These are phyloP conservation scores for Dynastes hyllus DNA, from an alignment of 2,888 invertebrate genomes.

Conservation along the genomic window DNA sequence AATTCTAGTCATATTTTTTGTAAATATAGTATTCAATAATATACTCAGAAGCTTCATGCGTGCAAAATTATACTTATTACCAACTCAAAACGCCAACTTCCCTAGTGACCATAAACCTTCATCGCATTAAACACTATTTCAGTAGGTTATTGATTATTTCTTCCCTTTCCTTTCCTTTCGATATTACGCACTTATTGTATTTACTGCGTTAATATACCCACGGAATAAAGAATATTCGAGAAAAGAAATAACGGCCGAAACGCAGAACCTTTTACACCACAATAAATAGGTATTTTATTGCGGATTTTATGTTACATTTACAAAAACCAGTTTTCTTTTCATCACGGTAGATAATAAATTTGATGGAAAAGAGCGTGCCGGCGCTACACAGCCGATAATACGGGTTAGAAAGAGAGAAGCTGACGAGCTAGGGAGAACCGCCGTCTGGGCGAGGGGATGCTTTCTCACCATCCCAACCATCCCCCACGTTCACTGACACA, in stretches of 20 bases:
- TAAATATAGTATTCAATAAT: too few relatives aligned
- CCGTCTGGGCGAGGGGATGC: constrained; percentile 21
- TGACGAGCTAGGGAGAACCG: constrained; percentile 5
- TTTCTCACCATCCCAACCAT: constrained; percentile 30
- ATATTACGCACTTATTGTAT: constrained; percentile 34
- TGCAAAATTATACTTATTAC: too few relatives aligned
- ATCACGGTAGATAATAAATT: constrained; percentile 63
- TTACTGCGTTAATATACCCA: constrained; percentile 22
- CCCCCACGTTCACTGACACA: constrained; percentile 41
- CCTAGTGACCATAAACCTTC: neutral
- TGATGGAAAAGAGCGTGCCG: constrained; percentile 58
- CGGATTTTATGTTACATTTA: constrained; percentile 61
- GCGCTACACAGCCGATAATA: constrained; percentile 37
- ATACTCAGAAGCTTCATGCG: too few relatives aligned
- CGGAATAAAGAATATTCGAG: constrained; percentile 24
- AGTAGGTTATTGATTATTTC: constrained; percentile 20
- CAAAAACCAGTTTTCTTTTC: constrained; percentile 63
- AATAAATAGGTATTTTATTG: constrained; percentile 59
- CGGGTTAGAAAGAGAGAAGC: constrained; percentile 12
- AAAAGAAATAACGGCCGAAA: constrained; percentile 33
- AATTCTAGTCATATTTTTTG: too few relatives aligned
- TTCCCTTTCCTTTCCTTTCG: neutral
- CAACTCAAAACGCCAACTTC: too few relatives aligned
- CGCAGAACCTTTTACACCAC: constrained; percentile 43
- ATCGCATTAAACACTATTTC: neutral